Evolutionary conservation across 2,113 vertebrate genomes (phyloP).

Genomic region (Equus przewalskii): DNA sequence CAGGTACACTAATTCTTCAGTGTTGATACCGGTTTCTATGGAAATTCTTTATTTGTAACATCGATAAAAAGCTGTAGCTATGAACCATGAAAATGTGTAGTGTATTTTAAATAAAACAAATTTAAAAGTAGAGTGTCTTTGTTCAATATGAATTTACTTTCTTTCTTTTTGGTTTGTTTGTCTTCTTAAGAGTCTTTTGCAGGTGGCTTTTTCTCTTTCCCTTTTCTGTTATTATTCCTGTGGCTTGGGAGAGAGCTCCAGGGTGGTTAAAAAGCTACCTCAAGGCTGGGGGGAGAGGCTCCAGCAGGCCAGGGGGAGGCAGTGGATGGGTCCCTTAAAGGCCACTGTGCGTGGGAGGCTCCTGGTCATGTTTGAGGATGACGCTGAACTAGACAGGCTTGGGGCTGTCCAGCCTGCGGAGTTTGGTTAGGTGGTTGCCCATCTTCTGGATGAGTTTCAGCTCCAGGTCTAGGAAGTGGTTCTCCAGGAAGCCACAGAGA

Average conservation of each 20-base stretch:
- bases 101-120: slow-evolving; percentile 58
- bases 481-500: neutral
- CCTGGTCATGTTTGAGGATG: neutral
- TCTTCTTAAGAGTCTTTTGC: neutral
- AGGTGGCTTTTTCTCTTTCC: neutral
- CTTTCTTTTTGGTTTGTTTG: neutral
- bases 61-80: neutral
- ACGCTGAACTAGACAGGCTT: neutral
- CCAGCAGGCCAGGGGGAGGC: neutral
- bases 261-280: neutral
- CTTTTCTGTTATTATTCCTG: neutral
- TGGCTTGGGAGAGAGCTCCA: neutral
- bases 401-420: fast-evolving
- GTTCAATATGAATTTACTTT: neutral
- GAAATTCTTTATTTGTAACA: slow-evolving; percentile 17
- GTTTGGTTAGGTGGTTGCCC: neutral
- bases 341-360: fast-evolving
- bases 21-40: neutral
- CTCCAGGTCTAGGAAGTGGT: neutral
- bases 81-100: neutral
- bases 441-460: neutral
- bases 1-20: neutral
- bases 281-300: neutral
- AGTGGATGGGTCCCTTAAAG: neutral
- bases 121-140: slow-evolving; percentile 18